Evolutionary conservation across 2,888 invertebrate genomes (phyloP).

Genomic region (Elmis aenea): DNA sequence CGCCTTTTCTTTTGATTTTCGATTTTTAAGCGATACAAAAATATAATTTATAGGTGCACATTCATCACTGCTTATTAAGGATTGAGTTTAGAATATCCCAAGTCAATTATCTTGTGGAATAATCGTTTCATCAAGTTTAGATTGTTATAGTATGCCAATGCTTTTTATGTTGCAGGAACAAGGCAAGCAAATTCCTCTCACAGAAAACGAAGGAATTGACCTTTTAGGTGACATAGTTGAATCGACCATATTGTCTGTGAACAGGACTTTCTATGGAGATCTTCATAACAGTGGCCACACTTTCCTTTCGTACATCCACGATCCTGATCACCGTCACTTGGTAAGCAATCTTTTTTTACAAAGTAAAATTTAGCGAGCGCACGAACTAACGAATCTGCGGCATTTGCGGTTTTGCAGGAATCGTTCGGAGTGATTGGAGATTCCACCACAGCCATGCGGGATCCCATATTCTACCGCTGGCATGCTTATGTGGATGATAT

Average conservation of each 20-base stretch:
- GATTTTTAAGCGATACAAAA: too few relatives aligned
- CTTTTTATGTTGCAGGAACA: constrained; percentile 53
- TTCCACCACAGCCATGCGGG: constrained; percentile 79
- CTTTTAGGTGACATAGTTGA: constrained; percentile 76
- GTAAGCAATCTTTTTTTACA: constrained; percentile 43
- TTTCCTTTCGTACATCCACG: constrained; percentile 70
- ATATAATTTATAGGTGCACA: too few relatives aligned
- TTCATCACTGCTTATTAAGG: too few relatives aligned
- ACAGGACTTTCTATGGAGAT: constrained; percentile 69
- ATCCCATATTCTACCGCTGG: constrained; percentile 83
- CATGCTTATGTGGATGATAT: constrained; percentile 75
- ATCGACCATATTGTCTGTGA: constrained; percentile 63
- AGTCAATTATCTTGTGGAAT: too few relatives aligned
- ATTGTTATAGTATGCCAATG: too few relatives aligned
- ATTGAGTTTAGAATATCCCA: too few relatives aligned
- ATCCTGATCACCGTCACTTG: constrained; percentile 71
- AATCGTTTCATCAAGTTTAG: too few relatives aligned
- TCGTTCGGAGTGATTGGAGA: constrained; percentile 79
- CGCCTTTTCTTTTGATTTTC: too few relatives aligned
- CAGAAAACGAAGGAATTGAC: constrained; percentile 70
- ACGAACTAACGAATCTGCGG: neutral
- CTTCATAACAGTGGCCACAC: constrained; percentile 80
- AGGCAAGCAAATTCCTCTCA: constrained; percentile 54
- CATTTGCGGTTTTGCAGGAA: constrained; percentile 54
- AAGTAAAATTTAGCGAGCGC: constrained; percentile 3